Evolutionary conservation across 2,113 vertebrate species (phyloP).

Genomic region (Poeciliopsis prolifica): DNA sequence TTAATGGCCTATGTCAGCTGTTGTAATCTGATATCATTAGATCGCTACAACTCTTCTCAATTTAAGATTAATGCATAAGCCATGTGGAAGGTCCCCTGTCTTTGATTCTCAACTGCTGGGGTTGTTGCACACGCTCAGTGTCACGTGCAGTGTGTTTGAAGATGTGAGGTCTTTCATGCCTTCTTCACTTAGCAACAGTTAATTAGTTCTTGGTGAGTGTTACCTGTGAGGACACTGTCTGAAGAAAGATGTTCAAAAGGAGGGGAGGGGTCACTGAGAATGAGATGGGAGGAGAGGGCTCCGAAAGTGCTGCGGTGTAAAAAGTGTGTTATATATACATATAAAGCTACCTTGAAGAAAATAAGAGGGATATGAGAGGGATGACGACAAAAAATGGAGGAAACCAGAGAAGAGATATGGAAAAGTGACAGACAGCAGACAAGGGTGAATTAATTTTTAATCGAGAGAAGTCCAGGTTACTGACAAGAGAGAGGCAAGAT

Average conservation of each 20-base stretch:
- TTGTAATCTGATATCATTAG: slow-evolving; percentile 43
- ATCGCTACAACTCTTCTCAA: slow-evolving; percentile 28
- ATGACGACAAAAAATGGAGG: slow-evolving; percentile 30
- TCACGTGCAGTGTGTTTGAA: slow-evolving; percentile 24
- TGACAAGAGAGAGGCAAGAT: slow-evolving; percentile 10
- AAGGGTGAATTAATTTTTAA: slow-evolving; percentile 66
- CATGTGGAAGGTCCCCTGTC: slow-evolving; percentile 45
- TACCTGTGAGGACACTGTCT: slow-evolving; percentile 68
- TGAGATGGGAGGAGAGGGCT: slow-evolving; percentile 44
- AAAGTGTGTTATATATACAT: slow-evolving; percentile 33
- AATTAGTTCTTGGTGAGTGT: slow-evolving; percentile 69
- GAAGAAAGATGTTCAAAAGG: slow-evolving; percentile 71
- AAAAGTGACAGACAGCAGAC: slow-evolving; percentile 62
- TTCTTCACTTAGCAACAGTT: slow-evolving; percentile 63
- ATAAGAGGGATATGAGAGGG: slow-evolving; percentile 54
- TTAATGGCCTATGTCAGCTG: slow-evolving; percentile 13
- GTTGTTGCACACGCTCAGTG: slow-evolving; percentile 41
- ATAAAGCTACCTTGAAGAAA: slow-evolving; percentile 58
- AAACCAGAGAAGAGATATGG: slow-evolving; percentile 14
- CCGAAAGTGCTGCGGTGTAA: slow-evolving; percentile 8
- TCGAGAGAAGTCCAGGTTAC: slow-evolving; percentile 48
- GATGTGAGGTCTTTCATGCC: slow-evolving; percentile 56
- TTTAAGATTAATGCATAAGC: slow-evolving; percentile 63
- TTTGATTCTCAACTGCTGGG: slow-evolving; percentile 56
- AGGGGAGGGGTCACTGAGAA: slow-evolving; percentile 42